phyloP scores from a whole-genome alignment of 2,113 vertebrate genomes.

The Ammodytes dubius region DNA sequence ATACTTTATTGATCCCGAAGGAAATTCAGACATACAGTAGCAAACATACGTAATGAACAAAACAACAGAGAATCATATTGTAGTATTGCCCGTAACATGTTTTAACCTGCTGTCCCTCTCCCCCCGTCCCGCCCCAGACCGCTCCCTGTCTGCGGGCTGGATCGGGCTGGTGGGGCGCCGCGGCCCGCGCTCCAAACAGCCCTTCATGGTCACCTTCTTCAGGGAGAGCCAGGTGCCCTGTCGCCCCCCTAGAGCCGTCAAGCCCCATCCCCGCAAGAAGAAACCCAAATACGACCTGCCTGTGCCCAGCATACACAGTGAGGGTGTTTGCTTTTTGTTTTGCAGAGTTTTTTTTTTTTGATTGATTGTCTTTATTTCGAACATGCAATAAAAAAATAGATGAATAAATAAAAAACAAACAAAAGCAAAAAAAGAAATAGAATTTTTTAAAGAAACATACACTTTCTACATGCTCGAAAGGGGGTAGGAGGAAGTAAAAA shows the following conservation, averaged over 20 bases:
- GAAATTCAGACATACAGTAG: too few species aligned
- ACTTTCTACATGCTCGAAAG: too few species aligned
- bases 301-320: conserved; percentile 89
- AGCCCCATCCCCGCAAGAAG: conserved; percentile 85
- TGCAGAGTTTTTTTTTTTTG: too few species aligned
- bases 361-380: too few species aligned
- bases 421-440: too few species aligned
- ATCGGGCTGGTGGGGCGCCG: conserved; percentile 90
- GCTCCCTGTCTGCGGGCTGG: conserved; percentile 88
- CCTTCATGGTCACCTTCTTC: conserved; percentile 97
- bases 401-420: too few species aligned
- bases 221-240: conserved; percentile 85
- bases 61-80: too few species aligned
- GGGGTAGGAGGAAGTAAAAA: too few species aligned
- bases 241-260: conserved; percentile 86
- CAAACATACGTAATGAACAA: too few species aligned
- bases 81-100: neutral
- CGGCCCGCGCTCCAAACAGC: conserved; percentile 92
- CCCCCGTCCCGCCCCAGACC: conserved; percentile 80
- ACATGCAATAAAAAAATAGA: too few species aligned
- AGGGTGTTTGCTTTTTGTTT: conserved; percentile 59
- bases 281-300: conserved; percentile 90
- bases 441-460: too few species aligned
- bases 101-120: neutral
- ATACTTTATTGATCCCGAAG: too few species aligned